Conservation (phyloP, 1,140 invertebrate species). For the Proales similis region DNA sequence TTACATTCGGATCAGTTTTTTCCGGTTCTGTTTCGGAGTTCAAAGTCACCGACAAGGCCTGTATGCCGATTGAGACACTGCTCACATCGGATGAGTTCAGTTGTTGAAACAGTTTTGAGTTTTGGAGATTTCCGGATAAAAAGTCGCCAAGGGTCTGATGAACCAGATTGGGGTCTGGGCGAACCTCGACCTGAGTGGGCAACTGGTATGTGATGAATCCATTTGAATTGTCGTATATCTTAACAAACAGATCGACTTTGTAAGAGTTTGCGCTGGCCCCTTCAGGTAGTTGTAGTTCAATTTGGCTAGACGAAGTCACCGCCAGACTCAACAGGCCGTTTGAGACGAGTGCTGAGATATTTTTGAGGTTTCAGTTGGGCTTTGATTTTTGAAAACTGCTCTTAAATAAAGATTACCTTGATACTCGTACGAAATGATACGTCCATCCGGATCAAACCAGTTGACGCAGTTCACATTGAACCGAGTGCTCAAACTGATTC, state of each 20-base stretch:
- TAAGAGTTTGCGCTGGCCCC: constrained; percentile 10
- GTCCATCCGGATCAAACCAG: constrained; percentile 15
- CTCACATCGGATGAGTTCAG: too few species aligned
- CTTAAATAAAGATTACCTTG: not conserved
- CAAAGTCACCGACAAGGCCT: too few species aligned
- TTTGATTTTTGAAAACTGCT: not conserved
- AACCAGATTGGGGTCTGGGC: not conserved
- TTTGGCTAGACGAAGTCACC: not conserved
- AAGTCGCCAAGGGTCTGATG: too few species aligned
- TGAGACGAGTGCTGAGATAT: too few species aligned
- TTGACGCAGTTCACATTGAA: not conserved
- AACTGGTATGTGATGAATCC: constrained; percentile 13
- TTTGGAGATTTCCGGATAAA: too few species aligned
- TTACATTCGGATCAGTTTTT: too few species aligned
- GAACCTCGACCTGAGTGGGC: constrained; percentile 4
- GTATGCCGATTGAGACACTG: too few species aligned
- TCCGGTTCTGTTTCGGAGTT: too few species aligned
- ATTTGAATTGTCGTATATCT: constrained; percentile 20
- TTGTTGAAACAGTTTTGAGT: too few species aligned
- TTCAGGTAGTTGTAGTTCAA: constrained; percentile 4
- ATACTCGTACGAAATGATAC: constrained; percentile 22
- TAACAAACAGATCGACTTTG: constrained; percentile 4
- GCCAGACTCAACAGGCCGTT: not conserved
- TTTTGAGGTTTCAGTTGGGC: not conserved
- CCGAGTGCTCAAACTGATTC: not conserved